These are phyloP conservation scores for Cairina moschata DNA, from an alignment of 2,113 vertebrate genomes.

Conservation along the genomic window DNA sequence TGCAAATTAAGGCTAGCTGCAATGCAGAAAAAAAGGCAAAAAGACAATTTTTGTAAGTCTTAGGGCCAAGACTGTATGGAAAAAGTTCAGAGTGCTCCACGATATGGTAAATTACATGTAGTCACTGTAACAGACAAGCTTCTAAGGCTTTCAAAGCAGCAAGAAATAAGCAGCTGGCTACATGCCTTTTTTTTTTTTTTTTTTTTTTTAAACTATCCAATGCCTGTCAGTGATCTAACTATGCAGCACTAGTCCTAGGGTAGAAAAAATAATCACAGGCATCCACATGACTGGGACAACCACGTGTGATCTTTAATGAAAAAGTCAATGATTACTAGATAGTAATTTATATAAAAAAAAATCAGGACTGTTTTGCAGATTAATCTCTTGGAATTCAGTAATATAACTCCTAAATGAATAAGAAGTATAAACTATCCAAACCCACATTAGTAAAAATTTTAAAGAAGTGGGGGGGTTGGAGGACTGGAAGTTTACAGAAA, in stretches of 20 bases:
- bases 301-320: neutral
- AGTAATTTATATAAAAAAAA: neutral
- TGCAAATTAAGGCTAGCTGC: neutral
- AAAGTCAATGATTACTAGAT: neutral
- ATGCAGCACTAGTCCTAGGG: fast-evolving
- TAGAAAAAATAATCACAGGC: neutral
- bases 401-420: neutral
- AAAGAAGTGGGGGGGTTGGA: fast-evolving
- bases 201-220: too few species aligned
- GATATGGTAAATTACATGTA: neutral
- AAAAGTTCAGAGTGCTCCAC: neutral
- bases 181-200: too few species aligned
- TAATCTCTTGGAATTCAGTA: neutral
- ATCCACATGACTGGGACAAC: neutral
- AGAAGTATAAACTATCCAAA: neutral
- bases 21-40: neutral
- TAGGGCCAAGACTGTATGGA: neutral
- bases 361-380: neutral
- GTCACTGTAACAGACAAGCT: neutral
- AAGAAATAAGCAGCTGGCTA: neutral
- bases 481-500: neutral
- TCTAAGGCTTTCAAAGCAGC: neutral
- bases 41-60: neutral
- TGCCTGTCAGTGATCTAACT: neutral
- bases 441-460: neutral